These are phyloP conservation scores for Danaus melanippus DNA, from an alignment of 1,140 invertebrate genomes.

Conservation along the genomic window DNA sequence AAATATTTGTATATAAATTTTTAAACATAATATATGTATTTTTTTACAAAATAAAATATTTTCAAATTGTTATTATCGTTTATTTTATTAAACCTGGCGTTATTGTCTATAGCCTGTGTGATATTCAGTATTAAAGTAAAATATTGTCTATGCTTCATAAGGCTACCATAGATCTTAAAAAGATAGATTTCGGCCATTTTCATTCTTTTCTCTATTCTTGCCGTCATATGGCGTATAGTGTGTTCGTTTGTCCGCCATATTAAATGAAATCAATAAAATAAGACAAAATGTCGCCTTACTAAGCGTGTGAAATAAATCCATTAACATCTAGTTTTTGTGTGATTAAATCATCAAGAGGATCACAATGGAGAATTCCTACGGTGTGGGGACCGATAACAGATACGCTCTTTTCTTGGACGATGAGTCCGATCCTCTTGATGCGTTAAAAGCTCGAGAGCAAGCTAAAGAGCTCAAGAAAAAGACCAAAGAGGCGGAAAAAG, in stretches of 20 bases:
- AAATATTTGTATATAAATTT: slow-evolving; percentile 5
- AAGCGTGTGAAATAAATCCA: slow-evolving; percentile 67
- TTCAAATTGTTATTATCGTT: too few species aligned
- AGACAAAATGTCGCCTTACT: slow-evolving; percentile 70
- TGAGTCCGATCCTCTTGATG: slow-evolving; percentile 90
- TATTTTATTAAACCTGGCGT: too few species aligned
- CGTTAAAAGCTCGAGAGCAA: slow-evolving; percentile 83
- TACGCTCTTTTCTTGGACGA: slow-evolving; percentile 93
- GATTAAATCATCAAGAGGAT: slow-evolving; percentile 69
- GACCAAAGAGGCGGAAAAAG: slow-evolving; percentile 87
- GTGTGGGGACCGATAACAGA: slow-evolving; percentile 92
- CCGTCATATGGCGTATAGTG: slow-evolving; percentile 72
- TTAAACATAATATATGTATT: background rate
- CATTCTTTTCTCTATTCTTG: slow-evolving; percentile 66
- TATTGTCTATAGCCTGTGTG: too few species aligned
- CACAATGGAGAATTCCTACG: slow-evolving; percentile 93
- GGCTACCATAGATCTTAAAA: slow-evolving; percentile 16
- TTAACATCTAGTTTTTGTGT: slow-evolving; percentile 70
- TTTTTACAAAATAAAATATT: too few species aligned
- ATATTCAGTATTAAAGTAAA: background rate
- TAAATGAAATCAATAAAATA: slow-evolving; percentile 73
- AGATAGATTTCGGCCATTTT: slow-evolving; percentile 48
- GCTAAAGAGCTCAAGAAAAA: slow-evolving; percentile 88
- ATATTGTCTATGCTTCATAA: slow-evolving; percentile 10
- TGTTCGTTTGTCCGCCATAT: slow-evolving; percentile 69